These are phyloP conservation scores for Cepaea nemoralis DNA, from an alignment of 1,140 invertebrate species.

Conservation along the genomic window DNA sequence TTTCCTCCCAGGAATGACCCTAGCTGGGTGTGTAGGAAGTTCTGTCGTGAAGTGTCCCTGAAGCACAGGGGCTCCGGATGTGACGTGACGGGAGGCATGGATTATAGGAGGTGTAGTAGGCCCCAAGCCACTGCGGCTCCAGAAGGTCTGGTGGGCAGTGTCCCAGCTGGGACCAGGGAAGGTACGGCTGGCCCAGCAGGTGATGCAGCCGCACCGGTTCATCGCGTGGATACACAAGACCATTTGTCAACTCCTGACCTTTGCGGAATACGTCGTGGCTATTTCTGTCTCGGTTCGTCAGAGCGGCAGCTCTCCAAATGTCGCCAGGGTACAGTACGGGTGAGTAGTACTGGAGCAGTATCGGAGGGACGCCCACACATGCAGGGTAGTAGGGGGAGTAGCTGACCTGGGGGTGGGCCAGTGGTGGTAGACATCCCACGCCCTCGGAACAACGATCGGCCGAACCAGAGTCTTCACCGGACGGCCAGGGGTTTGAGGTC, in stretches of 20 bases:
- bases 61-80: neutral
- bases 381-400: neutral
- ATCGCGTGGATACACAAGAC: neutral
- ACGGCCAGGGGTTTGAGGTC: neutral
- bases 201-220: neutral
- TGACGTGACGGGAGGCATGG: neutral
- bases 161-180: neutral
- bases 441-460: neutral
- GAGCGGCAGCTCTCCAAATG: neutral
- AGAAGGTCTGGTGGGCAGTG: neutral
- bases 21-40: neutral
- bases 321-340: neutral
- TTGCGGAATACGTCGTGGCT: neutral
- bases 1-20: neutral
- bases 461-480: neutral
- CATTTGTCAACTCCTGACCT: neutral
- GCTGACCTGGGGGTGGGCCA: neutral
- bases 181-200: too few relatives aligned
- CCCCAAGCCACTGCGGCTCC: neutral
- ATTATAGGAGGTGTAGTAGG: neutral
- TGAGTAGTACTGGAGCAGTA: constrained; percentile 21
- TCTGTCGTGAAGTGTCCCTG: neutral
- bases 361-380: neutral
- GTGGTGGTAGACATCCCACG: neutral
- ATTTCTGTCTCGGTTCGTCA: neutral